Percentiles rank a stretch among this genome's conserved stretches.
Conservation (phyloP, 2,797 vertebrate genomes). For the Neomorphus geoffroyi region DNA sequence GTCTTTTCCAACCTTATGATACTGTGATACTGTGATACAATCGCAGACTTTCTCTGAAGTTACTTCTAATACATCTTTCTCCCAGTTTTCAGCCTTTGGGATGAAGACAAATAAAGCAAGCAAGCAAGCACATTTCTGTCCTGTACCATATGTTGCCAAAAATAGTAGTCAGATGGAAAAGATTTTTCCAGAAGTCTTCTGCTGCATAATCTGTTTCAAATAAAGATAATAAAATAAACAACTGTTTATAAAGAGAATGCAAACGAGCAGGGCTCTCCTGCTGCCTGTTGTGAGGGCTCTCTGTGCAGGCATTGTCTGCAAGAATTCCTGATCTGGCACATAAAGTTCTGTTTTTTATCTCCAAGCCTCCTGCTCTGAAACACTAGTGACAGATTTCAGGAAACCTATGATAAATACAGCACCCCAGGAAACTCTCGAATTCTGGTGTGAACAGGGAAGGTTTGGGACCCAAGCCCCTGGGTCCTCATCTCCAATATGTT, state of each 20-base stretch:
- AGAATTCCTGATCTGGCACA: slow-evolving; percentile 61
- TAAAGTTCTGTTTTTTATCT: slow-evolving; percentile 60
- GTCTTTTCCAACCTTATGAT: too few species aligned
- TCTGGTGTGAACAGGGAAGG: background rate
- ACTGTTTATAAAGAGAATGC: slow-evolving; percentile 73
- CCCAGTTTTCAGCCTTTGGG: background rate
- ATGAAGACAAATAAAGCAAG: slow-evolving; percentile 53
- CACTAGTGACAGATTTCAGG: slow-evolving; percentile 28
- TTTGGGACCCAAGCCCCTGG: background rate
- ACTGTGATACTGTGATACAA: too few species aligned
- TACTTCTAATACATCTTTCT: background rate
- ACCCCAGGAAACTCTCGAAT: background rate
- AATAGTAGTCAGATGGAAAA: slow-evolving; percentile 73
- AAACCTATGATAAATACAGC: slow-evolving; percentile 13
- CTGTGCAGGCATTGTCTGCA: slow-evolving; percentile 37
- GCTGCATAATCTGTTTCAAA: slow-evolving; percentile 73
- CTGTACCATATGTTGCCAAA: slow-evolving; percentile 51
- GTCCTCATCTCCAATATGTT: background rate
- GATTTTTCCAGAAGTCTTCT: slow-evolving; percentile 72
- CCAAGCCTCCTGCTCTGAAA: slow-evolving; percentile 32
- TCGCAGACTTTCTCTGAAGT: background rate
- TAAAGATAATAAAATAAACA: slow-evolving; percentile 77
- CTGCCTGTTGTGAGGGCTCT: slow-evolving; percentile 25
- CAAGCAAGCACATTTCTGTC: background rate
- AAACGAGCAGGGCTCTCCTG: slow-evolving; percentile 44